Conservation (phyloP, 2,113 vertebrate genomes). For the Tympanuchus pallidicinctus region DNA sequence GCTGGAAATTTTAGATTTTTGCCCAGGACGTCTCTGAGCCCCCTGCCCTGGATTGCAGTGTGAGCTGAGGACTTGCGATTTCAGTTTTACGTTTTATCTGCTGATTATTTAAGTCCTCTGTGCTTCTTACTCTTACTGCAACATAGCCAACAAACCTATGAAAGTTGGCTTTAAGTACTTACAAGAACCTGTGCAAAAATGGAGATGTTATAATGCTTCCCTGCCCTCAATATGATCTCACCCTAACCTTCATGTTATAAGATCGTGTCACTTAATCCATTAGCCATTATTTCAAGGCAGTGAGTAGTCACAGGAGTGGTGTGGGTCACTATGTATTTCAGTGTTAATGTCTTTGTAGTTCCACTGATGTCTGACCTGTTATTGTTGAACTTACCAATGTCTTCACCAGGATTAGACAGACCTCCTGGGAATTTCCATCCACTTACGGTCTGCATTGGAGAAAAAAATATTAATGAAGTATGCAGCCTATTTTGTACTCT, state of each 20-base stretch:
- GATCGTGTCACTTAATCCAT: background rate
- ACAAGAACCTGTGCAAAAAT: background rate
- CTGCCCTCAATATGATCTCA: background rate
- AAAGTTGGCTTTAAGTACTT: background rate
- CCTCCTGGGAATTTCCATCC: constrained; percentile 97
- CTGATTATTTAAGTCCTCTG: background rate
- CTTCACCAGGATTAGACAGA: constrained; percentile 91
- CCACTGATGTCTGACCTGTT: background rate
- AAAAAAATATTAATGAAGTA: background rate
- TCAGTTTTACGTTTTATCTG: background rate
- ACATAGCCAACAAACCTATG: background rate
- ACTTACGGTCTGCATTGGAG: constrained; percentile 83
- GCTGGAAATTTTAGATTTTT: constrained; percentile 31
- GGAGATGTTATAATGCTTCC: background rate
- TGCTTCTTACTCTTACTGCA: background rate
- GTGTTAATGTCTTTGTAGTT: background rate
- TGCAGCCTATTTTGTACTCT: background rate
- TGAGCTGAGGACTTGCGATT: background rate
- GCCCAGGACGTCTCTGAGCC: background rate
- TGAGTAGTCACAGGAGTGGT: rapidly evolving
- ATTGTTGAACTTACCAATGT: constrained; percentile 85
- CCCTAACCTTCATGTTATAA: background rate
- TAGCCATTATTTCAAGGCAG: background rate
- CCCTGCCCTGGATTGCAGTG: background rate
- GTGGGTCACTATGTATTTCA: background rate